These are phyloP conservation scores for Agriopis leucophaearia DNA, from an alignment of 2,888 invertebrate genomes.

Conservation along the genomic window DNA sequence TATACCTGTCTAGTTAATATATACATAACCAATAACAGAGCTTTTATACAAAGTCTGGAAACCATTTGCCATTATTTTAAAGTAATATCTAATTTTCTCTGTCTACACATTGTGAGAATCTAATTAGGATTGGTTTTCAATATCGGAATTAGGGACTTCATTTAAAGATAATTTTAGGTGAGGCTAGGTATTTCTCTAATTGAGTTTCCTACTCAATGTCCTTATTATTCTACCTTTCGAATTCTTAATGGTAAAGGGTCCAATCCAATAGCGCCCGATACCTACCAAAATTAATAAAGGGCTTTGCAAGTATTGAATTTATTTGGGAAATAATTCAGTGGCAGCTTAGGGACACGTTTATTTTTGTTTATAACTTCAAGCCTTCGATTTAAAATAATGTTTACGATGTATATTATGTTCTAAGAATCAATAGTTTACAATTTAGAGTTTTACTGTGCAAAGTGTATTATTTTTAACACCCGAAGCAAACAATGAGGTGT, in stretches of 20 bases:
- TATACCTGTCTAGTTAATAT: not conserved
- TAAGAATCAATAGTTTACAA: too few species aligned
- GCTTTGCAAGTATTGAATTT: constrained; percentile 33
- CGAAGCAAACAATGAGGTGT: too few species aligned
- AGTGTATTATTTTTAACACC: too few species aligned
- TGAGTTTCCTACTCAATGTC: constrained; percentile 51
- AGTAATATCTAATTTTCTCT: constrained; percentile 25
- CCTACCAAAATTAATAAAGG: constrained; percentile 42
- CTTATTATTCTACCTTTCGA: constrained; percentile 47
- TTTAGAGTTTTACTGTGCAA: too few species aligned
- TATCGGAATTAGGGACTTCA: constrained; percentile 47
- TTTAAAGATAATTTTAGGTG: constrained; percentile 36
- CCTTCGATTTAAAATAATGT: not conserved
- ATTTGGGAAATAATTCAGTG: constrained; percentile 27
- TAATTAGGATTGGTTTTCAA: constrained; percentile 60
- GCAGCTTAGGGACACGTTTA: constrained; percentile 6
- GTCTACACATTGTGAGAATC: constrained; percentile 42
- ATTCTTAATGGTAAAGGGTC: constrained; percentile 41
- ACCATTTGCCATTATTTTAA: constrained; percentile 22
- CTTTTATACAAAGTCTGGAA: not conserved
- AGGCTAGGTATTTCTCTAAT: constrained; percentile 55
- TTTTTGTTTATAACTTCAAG: constrained; percentile 6
- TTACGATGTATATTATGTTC: not conserved
- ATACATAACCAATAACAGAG: not conserved
- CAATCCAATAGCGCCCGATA: constrained; percentile 41